Evolutionary conservation across 2,797 vertebrate genomes (phyloP), one percentile per base, ranked within the genome.

Genomic region (Sciurus vulgaris): DNA sequence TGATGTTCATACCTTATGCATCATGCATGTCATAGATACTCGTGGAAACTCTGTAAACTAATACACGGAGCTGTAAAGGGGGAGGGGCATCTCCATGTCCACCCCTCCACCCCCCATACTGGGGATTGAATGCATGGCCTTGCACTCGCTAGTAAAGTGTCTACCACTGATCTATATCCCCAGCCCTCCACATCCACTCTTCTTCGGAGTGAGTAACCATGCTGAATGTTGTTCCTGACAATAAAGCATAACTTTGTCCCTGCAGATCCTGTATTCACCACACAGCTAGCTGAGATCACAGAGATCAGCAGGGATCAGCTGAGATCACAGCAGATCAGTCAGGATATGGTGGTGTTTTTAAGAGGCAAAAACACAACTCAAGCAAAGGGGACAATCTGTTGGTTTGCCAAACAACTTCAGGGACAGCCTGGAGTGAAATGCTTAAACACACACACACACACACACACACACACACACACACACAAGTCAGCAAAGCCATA

Each of bases 351-450:
- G 5, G 12, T 41, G n/a, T n/a, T n/a, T 88, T 77, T 30, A 76
- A 86, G 47, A 28, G 67, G 63, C 5, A 61, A n/a, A 85, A 89
- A 67, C 47, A 87, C 70, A 86, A 70, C 83, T 76, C 7, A 54
- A 63, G 61, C 67, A 35, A 51, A 72, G 18, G 61, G 54, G 59
- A 65, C 47, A 41, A 41, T 38, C 63, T 38, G 1, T 30, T 17
- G 18, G n/a, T 63, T 82, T 10, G 6, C 10, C 49, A 4, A 2
- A 67, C 82, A 78, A 30, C 73, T 87, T 84, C 26, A n/a, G 17
- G 6, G 54, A 59, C 12, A n/a, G n/a, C 63, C 47, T 20, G 12
- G 74, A n/a, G 35, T 33, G 0, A 30, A 61, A 11, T 15, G 10
- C 12, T 18, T 47, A 73, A 69, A 30, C 10, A 38, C 72, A 47